These are phyloP conservation scores for Ypsolopha sequella DNA, from an alignment of 2,888 invertebrate genomes.

Conservation along the genomic window DNA sequence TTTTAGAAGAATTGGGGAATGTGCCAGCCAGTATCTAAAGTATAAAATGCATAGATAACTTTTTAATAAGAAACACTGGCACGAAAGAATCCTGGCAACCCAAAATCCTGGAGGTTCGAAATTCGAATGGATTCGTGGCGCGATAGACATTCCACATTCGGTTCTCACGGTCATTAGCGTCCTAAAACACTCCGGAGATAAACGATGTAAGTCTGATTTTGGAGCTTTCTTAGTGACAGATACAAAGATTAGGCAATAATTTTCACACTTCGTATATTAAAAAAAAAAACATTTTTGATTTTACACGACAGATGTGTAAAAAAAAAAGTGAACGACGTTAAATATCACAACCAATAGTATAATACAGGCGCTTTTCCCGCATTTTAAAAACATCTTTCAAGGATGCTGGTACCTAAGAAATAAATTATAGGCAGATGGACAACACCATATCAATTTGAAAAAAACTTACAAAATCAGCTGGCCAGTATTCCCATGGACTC, in stretches of 20 bases:
- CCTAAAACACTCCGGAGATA: too few species aligned
- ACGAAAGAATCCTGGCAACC: background rate
- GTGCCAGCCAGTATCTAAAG: too few species aligned
- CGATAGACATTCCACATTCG: slow-evolving; percentile 9
- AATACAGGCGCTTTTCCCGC: too few species aligned
- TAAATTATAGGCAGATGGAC: slow-evolving; percentile 3
- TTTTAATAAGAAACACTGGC: background rate
- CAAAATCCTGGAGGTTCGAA: slow-evolving; percentile 5
- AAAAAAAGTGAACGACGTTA: too few species aligned
- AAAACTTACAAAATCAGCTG: slow-evolving; percentile 1
- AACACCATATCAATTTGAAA: background rate
- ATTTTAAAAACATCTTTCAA: background rate
- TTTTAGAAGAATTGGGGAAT: too few species aligned
- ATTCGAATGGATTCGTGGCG: slow-evolving; percentile 8
- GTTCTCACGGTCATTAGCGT: slow-evolving; percentile 14
- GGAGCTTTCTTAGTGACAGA: too few species aligned
- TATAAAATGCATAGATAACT: background rate
- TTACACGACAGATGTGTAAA: too few species aligned
- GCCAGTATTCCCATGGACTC: background rate
- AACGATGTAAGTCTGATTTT: too few species aligned
- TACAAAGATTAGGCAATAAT: too few species aligned
- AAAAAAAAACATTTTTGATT: too few species aligned
- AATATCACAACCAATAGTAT: too few species aligned
- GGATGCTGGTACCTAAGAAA: slow-evolving; percentile 1
- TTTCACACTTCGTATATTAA: too few species aligned